Conservation (phyloP, 2,797 vertebrate species). For the Prionace glauca region DNA sequence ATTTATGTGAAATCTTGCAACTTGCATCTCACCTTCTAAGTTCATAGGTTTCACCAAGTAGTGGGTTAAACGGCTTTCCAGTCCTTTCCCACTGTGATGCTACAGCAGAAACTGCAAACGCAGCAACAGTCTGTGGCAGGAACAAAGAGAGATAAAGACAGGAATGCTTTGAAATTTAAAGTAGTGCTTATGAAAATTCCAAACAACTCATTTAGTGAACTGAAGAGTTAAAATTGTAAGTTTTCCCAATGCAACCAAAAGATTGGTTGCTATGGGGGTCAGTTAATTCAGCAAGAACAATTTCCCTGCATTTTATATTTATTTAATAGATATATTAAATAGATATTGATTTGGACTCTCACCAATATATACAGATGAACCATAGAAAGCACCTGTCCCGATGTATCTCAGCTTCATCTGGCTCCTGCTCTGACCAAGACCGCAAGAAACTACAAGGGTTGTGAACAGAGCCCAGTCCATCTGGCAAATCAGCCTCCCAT, state of each 20-base stretch:
- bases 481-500: too few relatives aligned
- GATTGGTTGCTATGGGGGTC: neutral
- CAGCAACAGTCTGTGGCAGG: conserved; percentile 74
- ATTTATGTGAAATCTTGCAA: neutral
- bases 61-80: conserved; percentile 95
- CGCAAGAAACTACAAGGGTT: too few relatives aligned
- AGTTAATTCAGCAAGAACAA: neutral
- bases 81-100: conserved; percentile 97
- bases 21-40: conserved; percentile 69
- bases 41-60: conserved; percentile 92
- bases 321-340: neutral
- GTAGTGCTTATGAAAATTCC: neutral
- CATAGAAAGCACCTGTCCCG: too few relatives aligned
- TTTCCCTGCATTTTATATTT: neutral
- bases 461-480: too few relatives aligned
- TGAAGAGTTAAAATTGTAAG: neutral
- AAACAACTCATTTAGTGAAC: neutral
- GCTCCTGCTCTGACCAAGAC: too few relatives aligned
- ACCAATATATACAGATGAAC: too few relatives aligned
- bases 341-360: too few relatives aligned
- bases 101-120: conserved; percentile 93
- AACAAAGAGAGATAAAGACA: neutral
- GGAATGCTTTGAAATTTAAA: neutral
- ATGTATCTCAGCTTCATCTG: too few relatives aligned
- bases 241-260: neutral